Evolutionary conservation across 2,113 vertebrate species (phyloP).

Genomic region (Psammodynastes pulverulentus): DNA sequence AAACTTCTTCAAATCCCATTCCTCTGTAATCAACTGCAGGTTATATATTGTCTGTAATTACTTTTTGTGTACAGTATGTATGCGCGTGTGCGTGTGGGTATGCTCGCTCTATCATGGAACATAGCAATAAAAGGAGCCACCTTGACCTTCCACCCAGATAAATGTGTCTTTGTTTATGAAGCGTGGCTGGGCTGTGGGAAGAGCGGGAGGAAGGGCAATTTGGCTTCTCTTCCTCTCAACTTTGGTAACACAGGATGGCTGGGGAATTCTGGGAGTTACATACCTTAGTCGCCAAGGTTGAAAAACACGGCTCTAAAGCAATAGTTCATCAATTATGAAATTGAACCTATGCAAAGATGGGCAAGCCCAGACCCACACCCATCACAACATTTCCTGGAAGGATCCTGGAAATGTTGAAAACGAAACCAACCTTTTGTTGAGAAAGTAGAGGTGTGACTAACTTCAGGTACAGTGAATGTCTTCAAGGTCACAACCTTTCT

Average conservation of each 20-base stretch:
- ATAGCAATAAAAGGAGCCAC: conserved; percentile 34
- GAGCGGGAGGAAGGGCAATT: not conserved
- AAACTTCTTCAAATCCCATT: not conserved
- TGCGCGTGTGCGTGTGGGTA: not conserved
- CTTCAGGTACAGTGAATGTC: not conserved
- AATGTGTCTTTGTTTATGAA: not conserved
- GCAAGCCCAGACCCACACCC: not conserved
- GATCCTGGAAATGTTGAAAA: not conserved
- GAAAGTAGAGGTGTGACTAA: not conserved
- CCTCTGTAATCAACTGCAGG: not conserved
- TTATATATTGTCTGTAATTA: conserved; percentile 10
- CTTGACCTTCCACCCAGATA: conserved; percentile 8
- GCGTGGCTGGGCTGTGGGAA: not conserved
- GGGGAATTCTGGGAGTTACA: not conserved
- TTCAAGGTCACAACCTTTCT: not conserved
- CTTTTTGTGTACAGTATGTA: not conserved
- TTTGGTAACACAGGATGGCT: not conserved
- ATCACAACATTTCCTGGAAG: not conserved
- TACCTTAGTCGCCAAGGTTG: not conserved
- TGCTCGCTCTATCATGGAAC: conserved; percentile 25
- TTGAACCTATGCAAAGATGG: not conserved
- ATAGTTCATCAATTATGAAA: not conserved
- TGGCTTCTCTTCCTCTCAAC: not conserved
- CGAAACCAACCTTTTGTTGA: not conserved
- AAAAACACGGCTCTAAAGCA: not conserved